phyloP scores from a whole-genome alignment of 1,140 invertebrate genomes.

The Dysdera silvatica region DNA sequence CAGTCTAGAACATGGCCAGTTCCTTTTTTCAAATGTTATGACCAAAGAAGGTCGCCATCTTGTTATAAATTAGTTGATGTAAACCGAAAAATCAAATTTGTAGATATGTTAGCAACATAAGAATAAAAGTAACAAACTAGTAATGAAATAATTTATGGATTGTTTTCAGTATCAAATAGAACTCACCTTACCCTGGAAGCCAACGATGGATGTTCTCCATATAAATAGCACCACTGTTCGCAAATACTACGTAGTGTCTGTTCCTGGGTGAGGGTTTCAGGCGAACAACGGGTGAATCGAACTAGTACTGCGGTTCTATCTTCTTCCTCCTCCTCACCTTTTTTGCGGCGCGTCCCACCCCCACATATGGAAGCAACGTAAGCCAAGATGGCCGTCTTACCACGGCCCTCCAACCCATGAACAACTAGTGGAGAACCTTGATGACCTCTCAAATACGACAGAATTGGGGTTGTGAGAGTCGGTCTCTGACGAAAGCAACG shows the following conservation, averaged over 20 bases:
- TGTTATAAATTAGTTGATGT: too few species aligned
- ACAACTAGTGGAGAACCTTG: conserved; percentile 1
- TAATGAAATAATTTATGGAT: too few species aligned
- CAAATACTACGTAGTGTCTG: conserved; percentile 58
- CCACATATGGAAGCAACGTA: background rate
- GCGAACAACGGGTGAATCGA: conserved; percentile 54
- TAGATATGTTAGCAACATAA: too few species aligned
- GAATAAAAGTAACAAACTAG: too few species aligned
- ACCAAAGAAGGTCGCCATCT: too few species aligned
- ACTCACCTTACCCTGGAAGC: conserved; percentile 31
- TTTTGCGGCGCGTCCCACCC: background rate
- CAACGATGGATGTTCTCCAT: conserved; percentile 35
- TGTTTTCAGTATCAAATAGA: too few species aligned
- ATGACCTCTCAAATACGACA: conserved; percentile 50
- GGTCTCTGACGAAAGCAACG: conserved; percentile 41
- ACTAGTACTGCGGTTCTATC: background rate
- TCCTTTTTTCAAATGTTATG: too few species aligned
- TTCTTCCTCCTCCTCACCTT: too few species aligned
- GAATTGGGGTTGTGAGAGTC: conserved; percentile 39
- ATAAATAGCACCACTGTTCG: conserved; percentile 56
- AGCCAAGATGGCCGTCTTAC: conserved; percentile 21
- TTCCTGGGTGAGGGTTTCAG: conserved; percentile 57
- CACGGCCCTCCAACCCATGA: conserved; percentile 3
- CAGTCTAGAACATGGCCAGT: too few species aligned
- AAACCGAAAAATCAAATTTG: too few species aligned